Evolutionary conservation across 2,113 vertebrate species (phyloP).

Genomic region (Tinamus guttatus): DNA sequence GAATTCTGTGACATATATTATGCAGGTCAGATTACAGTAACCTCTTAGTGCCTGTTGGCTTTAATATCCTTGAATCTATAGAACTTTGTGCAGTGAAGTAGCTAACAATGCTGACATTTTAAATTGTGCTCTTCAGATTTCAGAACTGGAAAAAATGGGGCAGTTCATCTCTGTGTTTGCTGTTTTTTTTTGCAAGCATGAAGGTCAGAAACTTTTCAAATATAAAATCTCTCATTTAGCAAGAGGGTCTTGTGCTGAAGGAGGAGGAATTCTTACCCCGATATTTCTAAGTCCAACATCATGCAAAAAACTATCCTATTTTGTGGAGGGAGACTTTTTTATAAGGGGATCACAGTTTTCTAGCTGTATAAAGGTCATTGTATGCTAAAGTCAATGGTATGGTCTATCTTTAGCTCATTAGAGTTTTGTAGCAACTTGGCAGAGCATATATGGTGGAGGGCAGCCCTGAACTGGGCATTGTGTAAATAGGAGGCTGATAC

Average conservation of each 20-base stretch:
- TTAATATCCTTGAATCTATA: constrained; percentile 29
- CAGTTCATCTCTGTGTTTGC: neutral
- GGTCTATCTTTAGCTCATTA: neutral
- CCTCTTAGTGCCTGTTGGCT: constrained; percentile 20
- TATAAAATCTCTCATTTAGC: neutral
- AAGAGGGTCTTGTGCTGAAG: neutral
- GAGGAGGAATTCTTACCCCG: neutral
- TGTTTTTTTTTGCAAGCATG: constrained; percentile 36
- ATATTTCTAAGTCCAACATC: neutral
- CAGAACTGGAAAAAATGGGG: neutral
- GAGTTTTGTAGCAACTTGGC: neutral
- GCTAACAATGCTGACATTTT: constrained; percentile 53
- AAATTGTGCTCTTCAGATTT: constrained; percentile 39
- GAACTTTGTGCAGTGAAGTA: constrained; percentile 8
- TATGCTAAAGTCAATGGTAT: neutral
- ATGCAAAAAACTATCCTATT: neutral
- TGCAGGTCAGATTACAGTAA: constrained; percentile 21
- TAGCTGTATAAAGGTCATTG: neutral
- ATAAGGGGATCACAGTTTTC: neutral
- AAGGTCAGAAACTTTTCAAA: constrained; percentile 42
- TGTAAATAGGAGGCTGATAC: neutral
- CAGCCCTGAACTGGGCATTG: rapidly evolving
- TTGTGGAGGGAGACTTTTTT: neutral
- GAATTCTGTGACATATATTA: constrained; percentile 48
- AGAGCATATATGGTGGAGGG: neutral